A percentile compares a stretch with the other conserved stretches of the same genome.
Evolutionary conservation across 2,888 invertebrate genomes (phyloP).

Genomic region (Luperina testacea): DNA sequence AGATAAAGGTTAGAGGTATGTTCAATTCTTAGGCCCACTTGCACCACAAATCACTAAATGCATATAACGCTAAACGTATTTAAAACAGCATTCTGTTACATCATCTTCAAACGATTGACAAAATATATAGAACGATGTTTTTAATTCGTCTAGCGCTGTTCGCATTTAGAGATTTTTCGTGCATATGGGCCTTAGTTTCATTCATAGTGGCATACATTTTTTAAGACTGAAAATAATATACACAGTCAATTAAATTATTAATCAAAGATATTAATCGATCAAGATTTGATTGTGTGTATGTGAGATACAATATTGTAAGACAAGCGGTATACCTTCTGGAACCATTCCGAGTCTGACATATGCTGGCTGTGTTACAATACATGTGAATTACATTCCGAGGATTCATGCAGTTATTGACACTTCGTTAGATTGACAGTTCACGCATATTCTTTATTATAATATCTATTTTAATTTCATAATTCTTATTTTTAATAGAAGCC

Average conservation of each 20-base stretch:
- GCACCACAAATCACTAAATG: background rate
- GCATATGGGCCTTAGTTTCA: background rate
- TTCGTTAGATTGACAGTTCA: constrained; percentile 8
- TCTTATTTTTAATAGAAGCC: background rate
- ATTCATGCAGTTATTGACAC: constrained; percentile 1
- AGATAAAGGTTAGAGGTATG: constrained; percentile 15
- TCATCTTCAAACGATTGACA: background rate
- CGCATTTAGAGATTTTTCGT: background rate
- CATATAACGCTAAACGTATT: background rate
- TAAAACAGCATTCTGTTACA: background rate
- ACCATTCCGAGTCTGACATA: background rate
- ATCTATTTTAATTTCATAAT: background rate
- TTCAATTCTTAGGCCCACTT: background rate
- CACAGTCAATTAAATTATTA: background rate
- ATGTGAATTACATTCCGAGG: constrained; percentile 6
- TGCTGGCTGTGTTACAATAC: constrained; percentile 33
- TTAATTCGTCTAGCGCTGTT: background rate
- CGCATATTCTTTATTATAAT: background rate
- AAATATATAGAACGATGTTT: background rate
- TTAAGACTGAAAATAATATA: constrained; percentile 2
- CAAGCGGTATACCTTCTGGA: constrained; percentile 12
- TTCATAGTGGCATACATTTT: background rate
- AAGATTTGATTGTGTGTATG: background rate
- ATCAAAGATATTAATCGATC: background rate
- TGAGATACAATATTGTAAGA: constrained; percentile 4